A percentile compares a stretch with the other conserved stretches of the same genome.
These are phyloP conservation scores for Stenurella melanura DNA, from an alignment of 2,888 invertebrate species.

Conservation along the genomic window DNA sequence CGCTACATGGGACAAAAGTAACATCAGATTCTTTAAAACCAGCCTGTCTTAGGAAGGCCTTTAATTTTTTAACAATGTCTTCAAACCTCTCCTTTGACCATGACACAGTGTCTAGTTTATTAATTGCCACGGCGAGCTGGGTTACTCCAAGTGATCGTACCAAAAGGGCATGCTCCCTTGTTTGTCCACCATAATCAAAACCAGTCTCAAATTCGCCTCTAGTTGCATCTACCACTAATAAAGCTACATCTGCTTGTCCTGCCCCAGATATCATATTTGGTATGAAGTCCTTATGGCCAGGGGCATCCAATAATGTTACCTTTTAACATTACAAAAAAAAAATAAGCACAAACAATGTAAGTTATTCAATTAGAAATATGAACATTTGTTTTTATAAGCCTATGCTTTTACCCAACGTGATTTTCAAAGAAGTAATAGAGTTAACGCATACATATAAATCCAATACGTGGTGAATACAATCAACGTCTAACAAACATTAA, in stretches of 20 bases:
- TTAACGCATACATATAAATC: too few species aligned
- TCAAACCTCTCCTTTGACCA: conserved; percentile 95
- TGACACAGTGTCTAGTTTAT: conserved; percentile 96
- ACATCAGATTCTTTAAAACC: conserved; percentile 93
- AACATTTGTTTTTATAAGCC: too few species aligned
- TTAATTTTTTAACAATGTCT: conserved; percentile 90
- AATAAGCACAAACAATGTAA: neutral
- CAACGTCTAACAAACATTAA: too few species aligned
- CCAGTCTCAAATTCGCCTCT: conserved; percentile 99
- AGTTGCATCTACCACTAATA: conserved; percentile 96
- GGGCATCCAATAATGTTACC: conserved; percentile 94
- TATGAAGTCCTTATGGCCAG: conserved; percentile 99
- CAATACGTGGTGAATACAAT: too few species aligned
- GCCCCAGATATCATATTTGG: conserved; percentile 99
- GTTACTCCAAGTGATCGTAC: conserved; percentile 92
- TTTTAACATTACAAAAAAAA: conserved; percentile 53
- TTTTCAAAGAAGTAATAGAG: too few species aligned
- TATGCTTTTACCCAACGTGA: too few species aligned
- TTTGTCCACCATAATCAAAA: conserved; percentile 98
- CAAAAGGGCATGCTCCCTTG: conserved; percentile 96
- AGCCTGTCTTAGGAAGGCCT: conserved; percentile 89
- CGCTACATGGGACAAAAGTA: conserved; percentile 95
- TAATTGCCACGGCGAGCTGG: conserved; percentile 95
- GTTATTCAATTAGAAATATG: too few species aligned
- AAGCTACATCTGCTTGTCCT: conserved; percentile 97